Evolutionary conservation across 2,888 invertebrate genomes (phyloP), one percentile per base, ranked within the genome.

Genomic region (Clitarchus hookeri): DNA sequence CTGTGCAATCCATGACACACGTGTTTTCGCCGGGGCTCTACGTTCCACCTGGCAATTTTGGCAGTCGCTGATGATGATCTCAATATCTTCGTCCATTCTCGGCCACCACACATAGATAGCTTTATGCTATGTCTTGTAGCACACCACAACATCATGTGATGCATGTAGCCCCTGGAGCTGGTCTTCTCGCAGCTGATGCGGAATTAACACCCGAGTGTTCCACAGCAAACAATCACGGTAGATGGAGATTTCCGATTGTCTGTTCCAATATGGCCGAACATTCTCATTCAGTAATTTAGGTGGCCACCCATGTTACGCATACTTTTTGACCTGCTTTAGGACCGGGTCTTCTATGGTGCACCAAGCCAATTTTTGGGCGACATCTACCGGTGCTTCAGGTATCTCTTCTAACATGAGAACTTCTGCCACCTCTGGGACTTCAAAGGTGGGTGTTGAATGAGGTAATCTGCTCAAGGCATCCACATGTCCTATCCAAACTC

Each of bases 401-500:
- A 53, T 53, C 19, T 53, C 3, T 19, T 53, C 3, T 19, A 53
- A 53, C 53, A 53, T 53, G 19, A 53, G 36, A 36, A 36, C 36
- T 36, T 36, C 36, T 36, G 36, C 36, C 36, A 36, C 4, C 4
- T 36, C 36, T 36, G 36, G 4, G 36, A 36, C 36, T 36, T 36
- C 36, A 36, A 36, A 36, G 36, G 36, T 36, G 36, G 36, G 4
- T 36, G 36, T 36, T 36, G 1, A 36, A 36, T 36, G 36, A 36
- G 36, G 36, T 36, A 36, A 19, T 8, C 53, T 6, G 19, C 53
- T 53, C 19, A 53, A 53, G 44, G 36, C 79, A 78, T 87, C 87
- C 4, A 87, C 87, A 78, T 87, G 84, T 16, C 84, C 79, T n/a
- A 84, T 54, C 13, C 23, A 25, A 80, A 80, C 80, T 16, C 83